Percentiles rank a stretch among this genome's conserved stretches.
Evolutionary conservation across 2,113 vertebrate genomes (phyloP).

Genomic region (crab-eating macaque (Macaca fascicularis)): T2T-MFA8v1.1 NC_088386.1:54705001-54705500

Average conservation of each 20-base stretch:
- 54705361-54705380: not conserved
- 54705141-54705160: not conserved
- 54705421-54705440: not conserved
- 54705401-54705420: not conserved
- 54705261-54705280: not conserved
- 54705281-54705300: not conserved
- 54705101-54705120: conserved; percentile 23
- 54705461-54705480: not conserved
- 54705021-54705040: conserved; percentile 52
- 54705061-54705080: conserved; percentile 39
- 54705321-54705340: not conserved
- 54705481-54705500: not conserved
- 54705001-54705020: conserved; percentile 86
- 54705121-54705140: conserved; percentile 15
- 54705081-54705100: conserved; percentile 9
- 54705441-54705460: not conserved
- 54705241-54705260: not conserved
- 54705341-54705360: not conserved
- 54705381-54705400: not conserved
- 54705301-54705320: not conserved
- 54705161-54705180: not conserved
- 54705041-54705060: not conserved
- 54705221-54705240: not conserved
- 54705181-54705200: not conserved
- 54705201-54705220: not conserved